Percentiles rank a stretch among this genome's conserved stretches.
Conservation (phyloP, 2,797 vertebrate genomes). For the Phylloscopus collybita region DNA sequence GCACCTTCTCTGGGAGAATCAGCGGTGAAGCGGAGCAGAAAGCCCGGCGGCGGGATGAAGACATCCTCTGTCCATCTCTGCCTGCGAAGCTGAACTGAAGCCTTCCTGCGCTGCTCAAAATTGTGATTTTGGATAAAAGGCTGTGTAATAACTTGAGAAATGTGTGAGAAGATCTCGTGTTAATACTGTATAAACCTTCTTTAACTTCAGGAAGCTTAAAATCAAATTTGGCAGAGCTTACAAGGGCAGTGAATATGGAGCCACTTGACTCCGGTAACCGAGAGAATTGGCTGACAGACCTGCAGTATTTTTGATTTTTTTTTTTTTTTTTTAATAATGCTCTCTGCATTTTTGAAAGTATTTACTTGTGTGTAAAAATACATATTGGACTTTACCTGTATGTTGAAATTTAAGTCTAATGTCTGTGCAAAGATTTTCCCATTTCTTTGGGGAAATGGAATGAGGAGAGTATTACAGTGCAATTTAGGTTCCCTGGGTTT, state of each 20-base stretch:
- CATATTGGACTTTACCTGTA: not conserved
- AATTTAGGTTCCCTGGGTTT: slow-evolving; percentile 27
- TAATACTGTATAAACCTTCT: slow-evolving; percentile 70
- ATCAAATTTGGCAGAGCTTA: slow-evolving; percentile 75
- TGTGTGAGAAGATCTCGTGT: slow-evolving; percentile 60
- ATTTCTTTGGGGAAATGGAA: not conserved
- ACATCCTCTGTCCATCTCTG: slow-evolving; percentile 51
- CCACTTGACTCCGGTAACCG: slow-evolving; percentile 32
- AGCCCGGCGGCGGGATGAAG: not conserved
- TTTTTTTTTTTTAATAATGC: not conserved
- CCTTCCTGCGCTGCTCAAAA: slow-evolving; percentile 21
- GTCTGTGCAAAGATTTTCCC: not conserved
- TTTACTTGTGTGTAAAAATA: not conserved
- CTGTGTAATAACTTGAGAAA: slow-evolving; percentile 50
- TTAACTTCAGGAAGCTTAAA: slow-evolving; percentile 72
- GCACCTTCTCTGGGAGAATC: not conserved
- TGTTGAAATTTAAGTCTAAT: not conserved
- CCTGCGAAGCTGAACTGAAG: slow-evolving; percentile 34
- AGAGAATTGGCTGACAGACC: slow-evolving; percentile 38
- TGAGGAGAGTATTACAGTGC: slow-evolving; percentile 17
- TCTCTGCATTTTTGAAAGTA: slow-evolving; percentile 39
- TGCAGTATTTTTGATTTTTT: slow-evolving; percentile 4
- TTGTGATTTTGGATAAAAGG: slow-evolving; percentile 57
- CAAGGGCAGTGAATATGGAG: slow-evolving; percentile 59
- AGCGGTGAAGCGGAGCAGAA: not conserved